Evolutionary conservation across 1,140 invertebrate genomes (phyloP), one percentile per base, ranked within the genome.

Genomic region (Oppia nitens): DNA sequence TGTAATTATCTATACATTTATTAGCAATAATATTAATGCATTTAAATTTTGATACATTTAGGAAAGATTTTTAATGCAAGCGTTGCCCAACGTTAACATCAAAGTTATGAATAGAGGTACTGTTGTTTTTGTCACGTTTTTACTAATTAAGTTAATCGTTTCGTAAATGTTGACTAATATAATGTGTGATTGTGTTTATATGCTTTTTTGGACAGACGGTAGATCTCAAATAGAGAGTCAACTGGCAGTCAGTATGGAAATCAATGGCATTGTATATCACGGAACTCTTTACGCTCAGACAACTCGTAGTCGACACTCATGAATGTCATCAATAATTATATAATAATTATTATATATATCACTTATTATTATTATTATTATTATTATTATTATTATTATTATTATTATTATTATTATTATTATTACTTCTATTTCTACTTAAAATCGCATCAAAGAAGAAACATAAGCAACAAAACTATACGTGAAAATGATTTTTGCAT

Each of bases 221-320:
- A 66, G 77, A 51, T 70, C 73, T 60, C 83, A 83, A 61, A 81
- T 82, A 2, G 87, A 92, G 66, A 28, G 82, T 67, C 91, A 92
- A 20, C 73, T 98, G 47, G 83, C 89, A 28, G 90, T 98, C 3
- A 92, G 85, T 64, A 90, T 98, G 81, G 91, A 97, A 71, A 79
- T 98, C 47, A 96, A 98, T 69, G 93, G 93, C 32, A 81, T 86
- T 17, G 83, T 82, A 67, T 93, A 91, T 68, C 83, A 89, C 73
- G 88, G 88, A 12, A 81, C 91, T 14, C 74, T 92, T 1, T 87
- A 87, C 71, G 84, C 87, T 47, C 81, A 84, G 69, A 71, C 68
- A 29, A 56, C 40, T 56, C 47, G 47, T 11, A 57, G 32, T 40
- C 32, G 32, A 17, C 32, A 9, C 17, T 40, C 32, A 40, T 40